A percentile compares a stretch with the other conserved stretches of the same genome.
phyloP scores from a whole-genome alignment of 2,113 vertebrate species.

The Macquaria ambigua region DNA sequence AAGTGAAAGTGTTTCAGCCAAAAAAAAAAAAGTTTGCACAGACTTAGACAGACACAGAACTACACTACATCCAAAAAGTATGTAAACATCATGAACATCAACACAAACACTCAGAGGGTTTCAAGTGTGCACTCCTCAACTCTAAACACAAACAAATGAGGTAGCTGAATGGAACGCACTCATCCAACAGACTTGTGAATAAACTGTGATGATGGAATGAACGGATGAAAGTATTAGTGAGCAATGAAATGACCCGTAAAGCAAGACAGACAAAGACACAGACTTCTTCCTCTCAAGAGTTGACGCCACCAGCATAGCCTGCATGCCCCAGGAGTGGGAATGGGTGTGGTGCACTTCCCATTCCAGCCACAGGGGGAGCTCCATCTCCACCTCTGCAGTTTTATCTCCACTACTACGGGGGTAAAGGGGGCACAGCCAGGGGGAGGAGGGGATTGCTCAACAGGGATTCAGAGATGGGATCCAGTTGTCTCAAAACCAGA shows the following conservation, averaged over 20 bases:
- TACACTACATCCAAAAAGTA: background rate
- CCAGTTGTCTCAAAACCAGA: background rate
- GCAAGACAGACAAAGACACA: background rate
- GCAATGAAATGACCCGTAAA: slow-evolving; percentile 13
- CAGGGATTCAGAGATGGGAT: slow-evolving; percentile 11
- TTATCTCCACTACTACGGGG: background rate
- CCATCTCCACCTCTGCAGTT: slow-evolving; percentile 7
- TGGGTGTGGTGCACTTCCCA: slow-evolving; percentile 63
- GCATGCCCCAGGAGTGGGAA: background rate
- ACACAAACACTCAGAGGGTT: background rate
- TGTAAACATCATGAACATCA: background rate
- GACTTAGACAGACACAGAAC: too few relatives aligned
- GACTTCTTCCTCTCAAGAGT: slow-evolving; percentile 1
- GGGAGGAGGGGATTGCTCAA: background rate
- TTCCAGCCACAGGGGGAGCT: slow-evolving; percentile 58
- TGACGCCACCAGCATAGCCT: background rate
- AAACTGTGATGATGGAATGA: slow-evolving; percentile 22
- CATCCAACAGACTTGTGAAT: slow-evolving; percentile 1
- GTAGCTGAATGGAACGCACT: background rate
- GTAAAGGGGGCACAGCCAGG: background rate
- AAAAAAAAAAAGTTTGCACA: background rate
- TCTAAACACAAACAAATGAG: background rate
- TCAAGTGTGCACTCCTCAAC: background rate
- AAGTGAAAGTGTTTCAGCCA: background rate
- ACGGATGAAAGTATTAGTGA: slow-evolving; percentile 30